Evolutionary conservation across 2,113 vertebrate species (phyloP).

Genomic region (Rhadina sibilatrix): DNA sequence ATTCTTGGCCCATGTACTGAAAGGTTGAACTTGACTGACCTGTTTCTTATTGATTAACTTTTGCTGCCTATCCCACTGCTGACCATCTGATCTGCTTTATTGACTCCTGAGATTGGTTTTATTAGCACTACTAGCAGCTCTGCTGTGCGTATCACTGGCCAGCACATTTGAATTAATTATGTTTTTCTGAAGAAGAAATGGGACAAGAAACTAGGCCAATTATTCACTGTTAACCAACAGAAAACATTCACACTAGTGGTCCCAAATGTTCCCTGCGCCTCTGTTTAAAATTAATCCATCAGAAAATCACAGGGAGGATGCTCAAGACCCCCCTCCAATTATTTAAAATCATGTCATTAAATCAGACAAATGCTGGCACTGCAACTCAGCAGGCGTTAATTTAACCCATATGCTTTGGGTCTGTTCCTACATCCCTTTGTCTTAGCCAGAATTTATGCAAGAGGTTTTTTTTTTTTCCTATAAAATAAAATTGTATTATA

Average conservation of each 20-base stretch:
- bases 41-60: not conserved
- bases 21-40: not conserved
- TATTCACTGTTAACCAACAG: conserved; percentile 53
- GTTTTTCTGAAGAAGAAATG: conserved; percentile 32
- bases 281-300: conserved; percentile 59
- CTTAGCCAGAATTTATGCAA: conserved; percentile 41
- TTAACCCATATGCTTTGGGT: conserved; percentile 63
- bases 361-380: conserved; percentile 61
- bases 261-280: conserved; percentile 33
- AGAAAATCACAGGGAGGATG: conserved; percentile 47
- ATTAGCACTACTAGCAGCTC: not conserved
- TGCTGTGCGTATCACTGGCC: not conserved
- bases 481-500: conserved; percentile 19
- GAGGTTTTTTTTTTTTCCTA: not conserved
- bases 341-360: conserved; percentile 60
- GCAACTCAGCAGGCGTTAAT: conserved; percentile 57
- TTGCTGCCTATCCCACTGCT: not conserved
- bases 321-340: conserved; percentile 49
- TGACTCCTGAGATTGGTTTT: not conserved
- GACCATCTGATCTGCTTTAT: not conserved
- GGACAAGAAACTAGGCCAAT: conserved; percentile 52
- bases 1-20: not conserved
- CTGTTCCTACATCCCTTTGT: conserved; percentile 48
- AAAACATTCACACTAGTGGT: conserved; percentile 30
- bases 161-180: conserved; percentile 17